phyloP scores from a whole-genome alignment of 2,888 invertebrate species.

The Gibbula magus region DNA sequence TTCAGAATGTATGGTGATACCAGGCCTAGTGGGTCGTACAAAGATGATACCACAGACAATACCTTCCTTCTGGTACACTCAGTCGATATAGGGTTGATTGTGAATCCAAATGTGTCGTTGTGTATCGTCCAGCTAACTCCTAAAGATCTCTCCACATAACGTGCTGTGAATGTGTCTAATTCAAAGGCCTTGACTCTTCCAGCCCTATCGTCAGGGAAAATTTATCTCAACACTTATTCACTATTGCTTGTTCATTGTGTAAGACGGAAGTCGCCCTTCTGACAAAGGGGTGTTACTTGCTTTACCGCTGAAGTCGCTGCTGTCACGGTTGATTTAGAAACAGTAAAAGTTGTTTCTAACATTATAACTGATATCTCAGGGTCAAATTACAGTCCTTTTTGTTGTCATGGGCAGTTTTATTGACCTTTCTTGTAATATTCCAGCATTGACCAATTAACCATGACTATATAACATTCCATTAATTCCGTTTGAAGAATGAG shows the following conservation, averaged over 20 bases:
- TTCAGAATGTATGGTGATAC: conserved; percentile 8
- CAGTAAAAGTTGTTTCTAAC: conserved; percentile 37
- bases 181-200: background rate
- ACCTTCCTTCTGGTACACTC: conserved; percentile 10
- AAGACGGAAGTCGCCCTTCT: conserved; percentile 23
- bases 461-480: too few species aligned
- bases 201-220: conserved; percentile 21
- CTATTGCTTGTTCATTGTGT: conserved; percentile 29
- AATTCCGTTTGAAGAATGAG: too few species aligned
- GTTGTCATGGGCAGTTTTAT: background rate
- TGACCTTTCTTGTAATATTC: too few species aligned
- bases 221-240: conserved; percentile 13
- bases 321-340: conserved; percentile 25
- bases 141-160: conserved; percentile 18
- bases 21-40: conserved; percentile 26
- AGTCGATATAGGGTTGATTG: background rate
- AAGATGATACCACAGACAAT: conserved; percentile 6
- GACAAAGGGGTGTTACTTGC: conserved; percentile 19
- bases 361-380: background rate
- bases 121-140: conserved; percentile 30
- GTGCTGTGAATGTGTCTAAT: conserved; percentile 16
- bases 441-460: too few species aligned
- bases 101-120: conserved; percentile 16
- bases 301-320: conserved; percentile 17
- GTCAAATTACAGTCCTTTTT: background rate